phyloP scores from a whole-genome alignment of 1,140 invertebrate genomes.

The Lineus longissimus region DNA sequence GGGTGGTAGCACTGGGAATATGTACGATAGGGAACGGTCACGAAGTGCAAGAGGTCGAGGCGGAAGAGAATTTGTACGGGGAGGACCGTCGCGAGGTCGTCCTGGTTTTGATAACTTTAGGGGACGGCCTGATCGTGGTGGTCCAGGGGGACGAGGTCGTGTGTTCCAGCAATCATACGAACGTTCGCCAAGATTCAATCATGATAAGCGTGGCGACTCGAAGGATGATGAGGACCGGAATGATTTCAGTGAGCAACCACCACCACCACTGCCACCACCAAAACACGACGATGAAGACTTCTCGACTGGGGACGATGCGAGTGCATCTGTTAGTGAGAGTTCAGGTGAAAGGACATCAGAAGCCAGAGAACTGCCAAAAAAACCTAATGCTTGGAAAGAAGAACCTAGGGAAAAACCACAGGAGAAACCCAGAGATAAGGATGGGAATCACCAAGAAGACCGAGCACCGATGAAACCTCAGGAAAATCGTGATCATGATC shows the following conservation, averaged over 20 bases:
- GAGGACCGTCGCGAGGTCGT: conserved; percentile 27
- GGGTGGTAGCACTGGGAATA: conserved; percentile 21
- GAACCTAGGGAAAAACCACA: conserved; percentile 18
- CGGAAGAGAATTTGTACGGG: conserved; percentile 44
- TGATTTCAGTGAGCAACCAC: neutral
- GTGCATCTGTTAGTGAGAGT: conserved; percentile 35
- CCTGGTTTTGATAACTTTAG: conserved; percentile 10
- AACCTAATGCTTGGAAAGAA: conserved; percentile 14
- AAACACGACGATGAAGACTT: conserved; percentile 46
- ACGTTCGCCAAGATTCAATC: neutral
- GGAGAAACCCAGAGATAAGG: conserved; percentile 17
- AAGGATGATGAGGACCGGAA: neutral
- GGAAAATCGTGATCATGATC: too few species aligned
- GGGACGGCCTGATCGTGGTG: conserved; percentile 18
- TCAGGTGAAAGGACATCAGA: conserved; percentile 28
- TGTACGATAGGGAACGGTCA: conserved; percentile 28
- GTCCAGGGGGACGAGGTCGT: conserved; percentile 18
- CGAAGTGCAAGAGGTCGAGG: conserved; percentile 35
- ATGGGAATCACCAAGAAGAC: conserved; percentile 13
- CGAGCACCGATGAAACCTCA: neutral
- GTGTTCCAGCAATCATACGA: neutral
- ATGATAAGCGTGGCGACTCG: neutral
- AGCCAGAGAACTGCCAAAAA: conserved; percentile 19
- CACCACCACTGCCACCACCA: neutral
- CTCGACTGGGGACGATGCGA: conserved; percentile 44